Evolutionary conservation across 2,797 vertebrate genomes (phyloP).

Genomic region (Crenichthys baileyi): DNA sequence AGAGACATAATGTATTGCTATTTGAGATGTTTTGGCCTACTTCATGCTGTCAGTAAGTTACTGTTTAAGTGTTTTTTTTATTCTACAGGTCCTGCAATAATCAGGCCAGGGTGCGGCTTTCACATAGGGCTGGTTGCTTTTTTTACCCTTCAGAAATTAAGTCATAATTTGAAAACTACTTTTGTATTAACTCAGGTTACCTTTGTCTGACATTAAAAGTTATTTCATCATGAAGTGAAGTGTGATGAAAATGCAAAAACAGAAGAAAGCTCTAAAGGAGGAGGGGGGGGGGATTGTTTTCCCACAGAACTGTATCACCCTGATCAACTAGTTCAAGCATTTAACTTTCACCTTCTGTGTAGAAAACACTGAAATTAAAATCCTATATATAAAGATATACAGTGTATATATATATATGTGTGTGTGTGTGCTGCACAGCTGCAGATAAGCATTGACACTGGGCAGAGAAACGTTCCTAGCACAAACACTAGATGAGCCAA

Average conservation of each 20-base stretch:
- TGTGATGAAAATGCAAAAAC: neutral
- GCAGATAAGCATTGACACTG: neutral
- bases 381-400: neutral
- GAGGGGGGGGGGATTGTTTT: neutral
- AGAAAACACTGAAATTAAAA: neutral
- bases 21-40: neutral
- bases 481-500: conserved; percentile 20
- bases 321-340: neutral
- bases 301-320: neutral
- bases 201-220: neutral
- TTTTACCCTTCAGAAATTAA: too few relatives aligned
- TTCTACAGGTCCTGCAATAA: neutral
- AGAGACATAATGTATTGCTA: neutral
- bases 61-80: neutral
- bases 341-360: neutral
- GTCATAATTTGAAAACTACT: neutral
- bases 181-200: neutral
- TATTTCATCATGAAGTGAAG: neutral
- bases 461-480: neutral
- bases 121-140: too few relatives aligned
- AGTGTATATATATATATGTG: too few relatives aligned
- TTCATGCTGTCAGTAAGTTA: neutral
- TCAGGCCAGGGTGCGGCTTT: too few relatives aligned
- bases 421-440: too few relatives aligned
- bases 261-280: too few relatives aligned